These are phyloP conservation scores for Callochromis pleurospilus DNA, from an alignment of 2,113 vertebrate species.

Conservation along the genomic window DNA sequence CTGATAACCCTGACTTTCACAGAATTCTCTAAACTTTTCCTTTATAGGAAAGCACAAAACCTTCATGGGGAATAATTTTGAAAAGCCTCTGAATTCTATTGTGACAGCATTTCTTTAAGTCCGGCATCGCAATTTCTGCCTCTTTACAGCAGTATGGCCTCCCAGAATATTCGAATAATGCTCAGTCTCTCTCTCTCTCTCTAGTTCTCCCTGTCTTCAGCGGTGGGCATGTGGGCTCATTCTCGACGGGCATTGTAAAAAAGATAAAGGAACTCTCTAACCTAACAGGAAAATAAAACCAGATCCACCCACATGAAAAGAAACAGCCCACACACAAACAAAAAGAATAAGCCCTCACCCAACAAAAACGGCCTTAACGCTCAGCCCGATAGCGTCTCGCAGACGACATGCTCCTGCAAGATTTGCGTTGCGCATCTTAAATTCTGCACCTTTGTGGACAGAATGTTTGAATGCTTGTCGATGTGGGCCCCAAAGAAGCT, in stretches of 20 bases:
- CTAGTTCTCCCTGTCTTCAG: background rate
- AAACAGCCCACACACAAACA: slow-evolving; percentile 61
- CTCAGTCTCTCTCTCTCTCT: background rate
- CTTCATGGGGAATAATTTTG: background rate
- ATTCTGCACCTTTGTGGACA: slow-evolving; percentile 62
- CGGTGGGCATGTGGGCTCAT: slow-evolving; percentile 43
- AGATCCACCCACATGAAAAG: slow-evolving; percentile 64
- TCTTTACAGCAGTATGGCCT: background rate
- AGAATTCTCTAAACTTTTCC: background rate
- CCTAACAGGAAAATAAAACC: slow-evolving; percentile 58
- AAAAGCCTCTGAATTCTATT: background rate
- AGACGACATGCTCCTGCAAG: slow-evolving; percentile 64
- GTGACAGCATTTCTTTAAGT: slow-evolving; percentile 12
- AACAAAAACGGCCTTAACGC: slow-evolving; percentile 2
- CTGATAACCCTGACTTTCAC: background rate
- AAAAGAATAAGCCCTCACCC: slow-evolving; percentile 37
- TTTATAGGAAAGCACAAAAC: background rate
- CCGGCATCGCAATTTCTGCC: background rate
- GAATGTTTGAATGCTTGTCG: slow-evolving; percentile 58
- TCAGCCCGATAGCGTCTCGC: slow-evolving; percentile 26
- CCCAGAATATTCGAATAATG: slow-evolving; percentile 6
- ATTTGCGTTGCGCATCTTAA: slow-evolving; percentile 64
- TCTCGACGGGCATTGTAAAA: slow-evolving; percentile 48
- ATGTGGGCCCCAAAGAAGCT: slow-evolving; percentile 12
- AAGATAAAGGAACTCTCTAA: slow-evolving; percentile 53